Conservation (phyloP, 2,888 invertebrate genomes). For the Ichneumoninae sp. region DNA sequence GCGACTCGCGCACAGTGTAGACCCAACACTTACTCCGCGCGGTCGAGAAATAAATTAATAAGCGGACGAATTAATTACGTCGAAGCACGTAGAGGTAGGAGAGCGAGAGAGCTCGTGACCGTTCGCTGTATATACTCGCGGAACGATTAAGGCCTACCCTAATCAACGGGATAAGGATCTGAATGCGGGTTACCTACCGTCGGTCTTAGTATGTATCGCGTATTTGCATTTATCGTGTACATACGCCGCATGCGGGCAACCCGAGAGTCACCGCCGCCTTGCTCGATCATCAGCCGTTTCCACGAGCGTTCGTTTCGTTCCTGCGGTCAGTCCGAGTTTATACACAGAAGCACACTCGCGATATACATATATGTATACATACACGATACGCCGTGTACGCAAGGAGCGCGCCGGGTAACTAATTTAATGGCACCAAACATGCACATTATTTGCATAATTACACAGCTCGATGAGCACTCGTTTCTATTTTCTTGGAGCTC, state of each 20-base stretch:
- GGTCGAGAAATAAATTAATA: constrained; percentile 72
- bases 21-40: constrained; percentile 44
- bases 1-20: constrained; percentile 18
- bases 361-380: constrained; percentile 41
- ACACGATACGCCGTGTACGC: constrained; percentile 53
- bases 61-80: constrained; percentile 72
- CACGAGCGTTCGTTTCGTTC: constrained; percentile 20
- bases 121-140: constrained; percentile 52
- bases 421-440: constrained; percentile 76
- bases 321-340: constrained; percentile 11
- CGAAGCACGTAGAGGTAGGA: constrained; percentile 56
- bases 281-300: constrained; percentile 33
- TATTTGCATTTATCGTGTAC: constrained; percentile 68
- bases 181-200: constrained; percentile 63
- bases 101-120: constrained; percentile 27
- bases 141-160: constrained; percentile 68
- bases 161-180: constrained; percentile 72
- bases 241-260: constrained; percentile 38
- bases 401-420: constrained; percentile 66
- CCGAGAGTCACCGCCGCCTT: not conserved
- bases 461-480: constrained; percentile 74
- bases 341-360: not conserved
- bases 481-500: constrained; percentile 70
- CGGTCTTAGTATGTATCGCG: constrained; percentile 62
- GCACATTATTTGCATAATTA: constrained; percentile 77